Evolutionary conservation across 2,113 vertebrate species (phyloP), one percentile per base, ranked within the genome.

Genomic region (Clinocottus analis): DNA sequence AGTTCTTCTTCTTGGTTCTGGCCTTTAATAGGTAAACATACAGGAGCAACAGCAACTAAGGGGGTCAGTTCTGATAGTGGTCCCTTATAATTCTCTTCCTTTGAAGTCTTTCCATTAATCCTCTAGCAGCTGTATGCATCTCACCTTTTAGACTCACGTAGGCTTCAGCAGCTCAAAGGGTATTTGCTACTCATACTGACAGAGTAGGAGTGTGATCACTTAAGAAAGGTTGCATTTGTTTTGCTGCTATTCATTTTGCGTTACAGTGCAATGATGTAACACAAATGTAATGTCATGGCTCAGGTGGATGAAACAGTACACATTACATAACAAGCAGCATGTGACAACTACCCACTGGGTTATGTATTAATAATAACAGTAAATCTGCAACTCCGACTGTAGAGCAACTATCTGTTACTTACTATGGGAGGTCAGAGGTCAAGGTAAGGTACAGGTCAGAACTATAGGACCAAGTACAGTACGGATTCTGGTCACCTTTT

Each of bases 301-400:
- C 53, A 70, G 60, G 49, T 61, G 69, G 51, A 14, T 53, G 60
- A 63, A 37, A 27, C 43, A 62, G 14, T n/a, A 47, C 61, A 39
- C 23, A 51, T 35, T 72, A 58, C 66, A 69, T 65, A 75, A 80
- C 45, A 29, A 29, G 23, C 62, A 62, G 31, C 61, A 65, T 12
- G 56, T 64, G 65, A 43, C 67, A 55, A 25, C 75, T 33, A 47
- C 66, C 45, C 45, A 58, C 16, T 59, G 25, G 10, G 39, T 23
- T 39, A 11, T 29, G 45, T 47, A 73, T 55, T 25, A 69, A 39
- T 58, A 41, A 73, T 68, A 7, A 83, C 5, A 55, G 29, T 47
- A 31, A 65, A 58, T 10, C 19, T 41, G 23, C n/a, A 47, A 7
- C 23, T 74, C 8, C 49, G 56, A 43, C 45, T 35, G 45, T 64